Conservation (phyloP, 2,888 invertebrate genomes). For the Tenthredo livida region DNA sequence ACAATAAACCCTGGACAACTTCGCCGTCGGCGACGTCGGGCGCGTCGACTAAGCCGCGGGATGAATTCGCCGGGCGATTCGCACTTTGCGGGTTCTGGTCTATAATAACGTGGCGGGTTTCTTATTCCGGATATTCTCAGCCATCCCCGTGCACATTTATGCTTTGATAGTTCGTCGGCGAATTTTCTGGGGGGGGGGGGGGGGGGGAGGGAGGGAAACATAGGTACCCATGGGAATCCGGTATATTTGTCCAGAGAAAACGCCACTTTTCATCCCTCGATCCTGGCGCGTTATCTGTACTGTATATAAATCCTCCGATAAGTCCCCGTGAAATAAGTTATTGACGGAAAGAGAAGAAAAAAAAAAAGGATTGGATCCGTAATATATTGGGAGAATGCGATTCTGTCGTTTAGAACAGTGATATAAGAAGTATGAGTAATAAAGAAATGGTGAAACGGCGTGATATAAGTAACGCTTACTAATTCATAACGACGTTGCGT, state of each 20-base stretch:
- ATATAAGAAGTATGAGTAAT: background rate
- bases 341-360: background rate
- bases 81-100: constrained; percentile 66
- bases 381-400: background rate
- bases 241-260: background rate
- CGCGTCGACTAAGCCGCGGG: constrained; percentile 69
- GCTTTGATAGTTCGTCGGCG: constrained; percentile 57
- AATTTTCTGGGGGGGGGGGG: constrained; percentile 8
- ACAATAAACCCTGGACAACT: constrained; percentile 44
- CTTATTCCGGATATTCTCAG: constrained; percentile 59
- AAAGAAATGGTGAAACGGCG: background rate
- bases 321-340: background rate
- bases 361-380: background rate
- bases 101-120: constrained; percentile 60
- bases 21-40: constrained; percentile 4
- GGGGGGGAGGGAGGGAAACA: too few species aligned
- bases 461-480: background rate
- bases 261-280: background rate
- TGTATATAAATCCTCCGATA: constrained; percentile 4
- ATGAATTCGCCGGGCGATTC: constrained; percentile 65
- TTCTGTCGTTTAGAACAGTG: background rate
- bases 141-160: constrained; percentile 54
- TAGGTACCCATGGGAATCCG: background rate
- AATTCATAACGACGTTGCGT: constrained; percentile 34
- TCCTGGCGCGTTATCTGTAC: background rate